Evolutionary conservation across 2,797 vertebrate genomes (phyloP).

Genomic region (Sebastes minor): DNA sequence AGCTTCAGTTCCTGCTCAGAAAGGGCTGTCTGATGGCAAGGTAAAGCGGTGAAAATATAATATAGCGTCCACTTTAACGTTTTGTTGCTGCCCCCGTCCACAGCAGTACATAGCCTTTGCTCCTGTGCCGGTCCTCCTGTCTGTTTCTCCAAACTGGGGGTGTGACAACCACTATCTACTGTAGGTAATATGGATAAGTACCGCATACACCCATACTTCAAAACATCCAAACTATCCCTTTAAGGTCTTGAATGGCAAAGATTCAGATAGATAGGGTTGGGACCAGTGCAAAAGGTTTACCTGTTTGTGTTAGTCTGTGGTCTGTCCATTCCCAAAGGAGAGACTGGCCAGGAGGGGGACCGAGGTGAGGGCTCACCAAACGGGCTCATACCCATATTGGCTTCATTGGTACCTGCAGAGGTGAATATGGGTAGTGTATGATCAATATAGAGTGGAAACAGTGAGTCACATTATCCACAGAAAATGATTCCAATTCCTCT

Average conservation of each 20-base stretch:
- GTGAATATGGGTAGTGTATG: background rate
- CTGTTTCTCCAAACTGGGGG: too few species aligned
- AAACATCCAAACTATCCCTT: background rate
- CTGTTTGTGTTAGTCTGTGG: constrained; percentile 82
- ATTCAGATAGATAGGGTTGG: background rate
- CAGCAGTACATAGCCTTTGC: too few species aligned
- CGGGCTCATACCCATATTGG: constrained; percentile 86
- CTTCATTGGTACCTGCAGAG: constrained; percentile 86
- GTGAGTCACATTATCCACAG: background rate
- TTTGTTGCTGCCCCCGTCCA: too few species aligned
- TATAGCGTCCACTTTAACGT: too few species aligned
- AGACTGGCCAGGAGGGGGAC: constrained; percentile 91
- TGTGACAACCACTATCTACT: too few species aligned
- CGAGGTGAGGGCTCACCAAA: constrained; percentile 88
- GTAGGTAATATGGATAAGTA: too few species aligned
- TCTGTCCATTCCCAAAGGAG: constrained; percentile 86
- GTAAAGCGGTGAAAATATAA: too few species aligned
- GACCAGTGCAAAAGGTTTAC: constrained; percentile 66
- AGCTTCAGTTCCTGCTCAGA: too few species aligned
- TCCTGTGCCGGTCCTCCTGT: too few species aligned
- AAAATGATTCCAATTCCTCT: background rate
- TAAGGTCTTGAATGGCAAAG: background rate
- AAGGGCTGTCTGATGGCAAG: too few species aligned
- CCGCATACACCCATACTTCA: too few species aligned
- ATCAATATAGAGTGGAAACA: background rate